Evolutionary conservation across 2,888 invertebrate genomes (phyloP), one percentile per base, ranked within the genome.

Genomic region (Orchesellides sinensis): DNA sequence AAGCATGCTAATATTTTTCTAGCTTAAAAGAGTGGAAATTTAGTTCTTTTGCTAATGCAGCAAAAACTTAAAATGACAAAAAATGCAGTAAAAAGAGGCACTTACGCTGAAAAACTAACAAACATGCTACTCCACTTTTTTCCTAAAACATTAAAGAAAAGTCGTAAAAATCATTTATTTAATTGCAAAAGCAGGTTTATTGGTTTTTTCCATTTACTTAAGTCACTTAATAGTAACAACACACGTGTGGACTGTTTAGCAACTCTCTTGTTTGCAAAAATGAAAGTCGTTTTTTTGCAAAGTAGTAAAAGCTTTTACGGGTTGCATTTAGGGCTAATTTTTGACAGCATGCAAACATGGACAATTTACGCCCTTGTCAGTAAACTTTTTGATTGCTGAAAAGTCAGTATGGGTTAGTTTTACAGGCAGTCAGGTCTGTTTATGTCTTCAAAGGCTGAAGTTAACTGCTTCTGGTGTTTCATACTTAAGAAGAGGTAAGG

Each of bases 91-190:
- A 74, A 65, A 74, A n/a, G n/a, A n/a, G n/a, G 63, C 74, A 74
- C 63, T 74, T 74, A 49, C n/a, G n/a, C 35, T 25, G 25, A 66
- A 77, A n/a, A 77, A 77, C 68, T 77, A 77, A 52, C 77, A 61
- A 78, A 78, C 78, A 78, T 78, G 78, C 78, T 69, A 78, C 59
- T 78, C 78, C 69, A 61, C 27, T 56, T 68, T 56, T 56, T 35
- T 63, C 35, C 12, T 6, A 12, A 23, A 52, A 35, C n/a, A 21
- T 68, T 19, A 47, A 47, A 45, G 23, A 47, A 47, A 52, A 49
- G 73, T 68, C 74, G 47, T 74, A 79, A 81, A 82, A 81, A 73
- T 73, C 66, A 56, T 73, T 69, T 74, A 68, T 47, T 81, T 74
- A 52, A 68, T 82, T 69, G 65, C 56, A 49, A 80, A 66, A 66